phyloP scores from a whole-genome alignment of 2,113 vertebrate genomes.

The Zingel zingel region DNA sequence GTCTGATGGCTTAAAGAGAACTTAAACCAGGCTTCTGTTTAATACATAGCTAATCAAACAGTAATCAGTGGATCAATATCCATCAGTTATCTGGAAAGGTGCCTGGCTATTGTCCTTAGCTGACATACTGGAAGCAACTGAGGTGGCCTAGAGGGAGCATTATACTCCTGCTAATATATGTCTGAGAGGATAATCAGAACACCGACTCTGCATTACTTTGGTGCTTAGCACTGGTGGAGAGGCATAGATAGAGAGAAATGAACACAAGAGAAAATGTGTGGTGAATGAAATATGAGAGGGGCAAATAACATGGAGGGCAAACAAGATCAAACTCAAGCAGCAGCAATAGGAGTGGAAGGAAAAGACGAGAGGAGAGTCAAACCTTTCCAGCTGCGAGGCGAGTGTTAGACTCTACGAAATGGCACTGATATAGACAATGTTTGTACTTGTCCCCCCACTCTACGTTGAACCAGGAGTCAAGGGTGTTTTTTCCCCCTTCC shows the following conservation, averaged over 20 bases:
- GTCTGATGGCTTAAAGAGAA: background rate
- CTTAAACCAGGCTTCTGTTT: conserved; percentile 14
- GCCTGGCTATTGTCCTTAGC: conserved; percentile 35
- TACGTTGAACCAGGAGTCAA: conserved; percentile 26
- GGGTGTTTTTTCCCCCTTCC: conserved; percentile 30
- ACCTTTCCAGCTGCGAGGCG: conserved; percentile 15
- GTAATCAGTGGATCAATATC: conserved; percentile 53
- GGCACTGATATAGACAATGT: conserved; percentile 25
- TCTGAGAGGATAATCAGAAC: conserved; percentile 59
- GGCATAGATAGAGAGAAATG: conserved; percentile 21
- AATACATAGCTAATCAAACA: conserved; percentile 38
- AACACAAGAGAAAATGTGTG: conserved; percentile 30
- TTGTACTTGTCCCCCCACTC: conserved; percentile 42
- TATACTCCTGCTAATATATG: conserved; percentile 40
- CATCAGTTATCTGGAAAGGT: conserved; percentile 52
- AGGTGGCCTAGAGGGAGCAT: conserved; percentile 47
- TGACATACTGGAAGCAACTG: conserved; percentile 50
- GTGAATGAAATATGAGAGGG: conserved; percentile 49
- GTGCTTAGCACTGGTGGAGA: conserved; percentile 42
- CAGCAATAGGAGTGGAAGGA: background rate
- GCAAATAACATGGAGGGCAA: conserved; percentile 21
- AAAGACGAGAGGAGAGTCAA: conserved; percentile 10
- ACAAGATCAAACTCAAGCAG: background rate
- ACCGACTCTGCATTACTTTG: conserved; percentile 43
- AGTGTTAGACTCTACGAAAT: conserved; percentile 8